Conservation (phyloP, 2,113 vertebrate genomes). For the Charadrius vociferus region DNA sequence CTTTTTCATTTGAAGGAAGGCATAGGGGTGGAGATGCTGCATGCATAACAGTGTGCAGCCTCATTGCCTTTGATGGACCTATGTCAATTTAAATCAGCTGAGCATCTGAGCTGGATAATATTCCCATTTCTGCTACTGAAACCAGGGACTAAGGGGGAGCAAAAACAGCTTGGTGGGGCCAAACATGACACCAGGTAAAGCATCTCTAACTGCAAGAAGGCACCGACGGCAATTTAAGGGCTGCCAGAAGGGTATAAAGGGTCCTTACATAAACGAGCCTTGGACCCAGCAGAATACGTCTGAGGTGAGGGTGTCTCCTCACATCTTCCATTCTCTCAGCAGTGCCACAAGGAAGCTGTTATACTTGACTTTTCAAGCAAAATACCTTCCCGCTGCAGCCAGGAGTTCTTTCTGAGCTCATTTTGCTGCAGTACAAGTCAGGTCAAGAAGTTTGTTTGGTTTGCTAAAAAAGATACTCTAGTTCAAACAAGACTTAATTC, state of each 20-base stretch:
- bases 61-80: background rate
- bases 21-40: background rate
- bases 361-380: background rate
- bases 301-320: background rate
- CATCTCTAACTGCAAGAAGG: background rate
- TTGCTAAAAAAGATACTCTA: conserved; percentile 27
- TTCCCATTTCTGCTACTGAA: background rate
- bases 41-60: background rate
- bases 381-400: background rate
- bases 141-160: background rate
- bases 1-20: background rate
- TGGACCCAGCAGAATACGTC: background rate
- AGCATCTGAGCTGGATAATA: background rate
- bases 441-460: conserved; percentile 51
- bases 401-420: background rate
- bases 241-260: background rate
- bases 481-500: conserved; percentile 54
- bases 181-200: background rate
- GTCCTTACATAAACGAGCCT: background rate
- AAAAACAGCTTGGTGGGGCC: background rate
- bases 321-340: conserved; percentile 28
- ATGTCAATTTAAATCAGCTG: background rate
- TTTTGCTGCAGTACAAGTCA: background rate
- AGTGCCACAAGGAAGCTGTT: background rate
- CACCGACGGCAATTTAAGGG: background rate